phyloP scores from a whole-genome alignment of 2,797 vertebrate genomes.

The Sus cebifrons region DNA sequence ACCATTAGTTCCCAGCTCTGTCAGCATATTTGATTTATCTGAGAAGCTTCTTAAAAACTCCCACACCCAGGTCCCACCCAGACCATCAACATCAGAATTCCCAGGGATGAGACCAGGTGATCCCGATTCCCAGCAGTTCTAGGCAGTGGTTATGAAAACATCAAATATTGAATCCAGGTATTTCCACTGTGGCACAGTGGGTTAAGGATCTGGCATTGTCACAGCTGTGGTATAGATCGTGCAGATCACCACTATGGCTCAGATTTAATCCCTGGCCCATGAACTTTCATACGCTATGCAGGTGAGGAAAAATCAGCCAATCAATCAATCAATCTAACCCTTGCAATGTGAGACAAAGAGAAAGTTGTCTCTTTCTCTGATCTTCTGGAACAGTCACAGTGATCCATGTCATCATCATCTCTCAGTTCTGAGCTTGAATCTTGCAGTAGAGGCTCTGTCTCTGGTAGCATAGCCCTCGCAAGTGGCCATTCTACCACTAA shows the following conservation, averaged over 20 bases:
- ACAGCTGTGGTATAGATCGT: too few species aligned
- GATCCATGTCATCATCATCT: neutral
- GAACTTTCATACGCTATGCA: too few species aligned
- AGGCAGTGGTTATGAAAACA: neutral
- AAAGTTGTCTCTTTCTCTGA: neutral
- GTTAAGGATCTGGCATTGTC: too few species aligned
- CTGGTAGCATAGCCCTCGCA: neutral
- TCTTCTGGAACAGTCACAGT: neutral
- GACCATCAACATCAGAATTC: neutral
- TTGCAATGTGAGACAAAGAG: neutral
- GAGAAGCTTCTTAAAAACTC: neutral
- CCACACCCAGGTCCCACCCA: neutral
- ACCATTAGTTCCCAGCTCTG: neutral
- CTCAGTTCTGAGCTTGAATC: neutral
- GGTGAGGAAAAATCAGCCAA: too few species aligned
- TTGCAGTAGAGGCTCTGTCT: neutral
- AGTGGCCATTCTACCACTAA: neutral
- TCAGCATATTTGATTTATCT: constrained; percentile 6
- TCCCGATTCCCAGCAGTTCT: neutral
- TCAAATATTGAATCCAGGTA: neutral
- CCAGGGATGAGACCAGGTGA: neutral
- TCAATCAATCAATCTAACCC: neutral
- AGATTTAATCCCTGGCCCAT: too few species aligned
- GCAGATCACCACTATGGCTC: too few species aligned
- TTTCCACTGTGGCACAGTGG: too few species aligned